Evolutionary conservation across 2,888 invertebrate genomes (phyloP), one percentile per base, ranked within the genome.

Genomic region (Pseudococcus viburni): DNA sequence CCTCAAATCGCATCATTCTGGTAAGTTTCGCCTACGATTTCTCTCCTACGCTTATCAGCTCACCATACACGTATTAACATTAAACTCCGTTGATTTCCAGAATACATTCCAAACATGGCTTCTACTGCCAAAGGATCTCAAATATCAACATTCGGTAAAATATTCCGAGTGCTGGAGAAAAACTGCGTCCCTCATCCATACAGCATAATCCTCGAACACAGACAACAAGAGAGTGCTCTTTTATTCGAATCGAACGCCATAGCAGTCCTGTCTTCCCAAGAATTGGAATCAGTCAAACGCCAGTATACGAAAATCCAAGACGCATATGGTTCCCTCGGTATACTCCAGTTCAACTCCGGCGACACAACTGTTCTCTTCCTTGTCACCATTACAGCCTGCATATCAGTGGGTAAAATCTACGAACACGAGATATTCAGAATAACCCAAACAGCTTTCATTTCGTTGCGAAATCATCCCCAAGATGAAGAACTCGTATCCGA

Each of bases 261-360:
- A 33, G 98, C 98, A 51, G 94, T 96, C 83, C 93, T 97, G 84
- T 94, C 95, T 95, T 93, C 94, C 64, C 95, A 96, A 92, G 98
- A 99, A 93, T 96, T 96, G 6, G 98, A 98, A 91, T 95, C 95
- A 17, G 94, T 99, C 89, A 95, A 96, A 91, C 96, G 96, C 91
- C 95, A 96, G 91, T 99, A 99, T 91, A 95, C 94, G 17, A 98
- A 98, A 93, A 94, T 98, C 77, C 93, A 96, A 87, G 99, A 99
- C 93, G 98, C 97, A 0, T 99, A 99, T 92, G 99, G 98, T 42
- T 97, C 98, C 91, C 93, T 99, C 88, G 99, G 99, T 80, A 97
- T 98, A 3, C 93, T 99, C 0, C 97, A 97, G 91, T 92, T 97
- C 83, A 96, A 96, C 92, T 95, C 96, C 91, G 93, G 96, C 85